These are phyloP conservation scores for Cephus pygmeus DNA, from an alignment of 2,888 invertebrate genomes.

Conservation along the genomic window DNA sequence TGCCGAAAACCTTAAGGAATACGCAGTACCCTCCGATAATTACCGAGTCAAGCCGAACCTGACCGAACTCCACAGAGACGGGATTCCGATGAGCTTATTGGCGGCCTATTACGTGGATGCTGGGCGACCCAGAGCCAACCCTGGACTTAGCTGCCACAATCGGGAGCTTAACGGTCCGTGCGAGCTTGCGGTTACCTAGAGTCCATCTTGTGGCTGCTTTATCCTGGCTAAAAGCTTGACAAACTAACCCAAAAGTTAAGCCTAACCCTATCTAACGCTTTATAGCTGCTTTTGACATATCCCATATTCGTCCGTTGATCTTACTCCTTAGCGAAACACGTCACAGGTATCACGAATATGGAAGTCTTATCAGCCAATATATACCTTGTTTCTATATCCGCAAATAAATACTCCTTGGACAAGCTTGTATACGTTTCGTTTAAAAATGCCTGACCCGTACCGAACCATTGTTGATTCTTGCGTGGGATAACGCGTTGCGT, in stretches of 20 bases:
- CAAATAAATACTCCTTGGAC: not conserved
- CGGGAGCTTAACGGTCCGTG: slow-evolving; percentile 12
- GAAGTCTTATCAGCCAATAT: not conserved
- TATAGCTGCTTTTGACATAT: not conserved
- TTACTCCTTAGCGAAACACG: not conserved
- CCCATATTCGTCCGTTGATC: not conserved
- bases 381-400: not conserved
- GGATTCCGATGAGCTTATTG: slow-evolving; percentile 1
- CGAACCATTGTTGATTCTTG: not conserved
- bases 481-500: not conserved
- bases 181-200: slow-evolving; percentile 20
- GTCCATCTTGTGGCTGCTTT: slow-evolving; percentile 22
- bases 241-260: not conserved
- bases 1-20: not conserved
- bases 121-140: slow-evolving; percentile 6
- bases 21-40: not conserved
- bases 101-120: slow-evolving; percentile 19
- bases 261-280: not conserved
- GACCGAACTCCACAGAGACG: not conserved
- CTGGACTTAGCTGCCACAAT: slow-evolving; percentile 4
- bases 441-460: not conserved
- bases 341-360: not conserved
- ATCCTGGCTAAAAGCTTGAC: not conserved
- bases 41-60: not conserved
- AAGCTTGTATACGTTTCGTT: not conserved